A percentile compares a stretch with the other conserved stretches of the same genome.
These are phyloP conservation scores for Bombus haemorrhoidalis DNA, from an alignment of 1,140 invertebrate species.

Conservation along the genomic window DNA sequence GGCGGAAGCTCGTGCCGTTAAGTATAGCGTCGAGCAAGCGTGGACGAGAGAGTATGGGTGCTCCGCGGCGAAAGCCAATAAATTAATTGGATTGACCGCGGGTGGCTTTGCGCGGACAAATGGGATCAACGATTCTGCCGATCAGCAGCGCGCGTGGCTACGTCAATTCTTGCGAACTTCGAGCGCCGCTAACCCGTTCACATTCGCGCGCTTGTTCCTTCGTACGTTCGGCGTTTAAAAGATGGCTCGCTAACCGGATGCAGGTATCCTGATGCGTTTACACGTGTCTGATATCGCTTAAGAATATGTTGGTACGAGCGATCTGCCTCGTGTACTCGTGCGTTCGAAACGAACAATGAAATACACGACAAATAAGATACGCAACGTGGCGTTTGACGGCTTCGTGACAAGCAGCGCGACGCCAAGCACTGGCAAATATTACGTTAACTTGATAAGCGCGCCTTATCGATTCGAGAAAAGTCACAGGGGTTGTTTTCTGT, in stretches of 20 bases:
- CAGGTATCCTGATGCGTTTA: constrained; percentile 64
- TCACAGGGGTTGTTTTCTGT: not conserved
- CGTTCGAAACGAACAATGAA: not conserved
- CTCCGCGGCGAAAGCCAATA: constrained; percentile 79
- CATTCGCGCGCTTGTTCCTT: not conserved
- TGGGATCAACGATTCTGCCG: constrained; percentile 80
- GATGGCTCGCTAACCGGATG: constrained; percentile 60
- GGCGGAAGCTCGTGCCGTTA: constrained; percentile 41
- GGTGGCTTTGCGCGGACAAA: constrained; percentile 80
- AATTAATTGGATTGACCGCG: constrained; percentile 82
- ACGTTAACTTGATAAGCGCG: constrained; percentile 45
- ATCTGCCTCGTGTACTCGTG: not conserved
- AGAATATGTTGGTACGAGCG: not conserved
- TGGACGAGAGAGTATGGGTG: constrained; percentile 1
- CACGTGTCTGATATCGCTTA: constrained; percentile 71
- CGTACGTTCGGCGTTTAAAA: not conserved
- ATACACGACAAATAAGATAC: constrained; percentile 29
- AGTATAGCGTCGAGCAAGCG: constrained; percentile 7
- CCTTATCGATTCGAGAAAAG: constrained; percentile 47
- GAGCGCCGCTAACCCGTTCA: constrained; percentile 20
- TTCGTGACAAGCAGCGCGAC: not conserved
- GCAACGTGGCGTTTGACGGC: constrained; percentile 16
- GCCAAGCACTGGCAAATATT: constrained; percentile 44
- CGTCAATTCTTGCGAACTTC: constrained; percentile 61
- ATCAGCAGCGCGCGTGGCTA: constrained; percentile 73